Base-by-base conservation (phyloP, 1,140 invertebrate genomes). In the Formica selysi region DNA sequence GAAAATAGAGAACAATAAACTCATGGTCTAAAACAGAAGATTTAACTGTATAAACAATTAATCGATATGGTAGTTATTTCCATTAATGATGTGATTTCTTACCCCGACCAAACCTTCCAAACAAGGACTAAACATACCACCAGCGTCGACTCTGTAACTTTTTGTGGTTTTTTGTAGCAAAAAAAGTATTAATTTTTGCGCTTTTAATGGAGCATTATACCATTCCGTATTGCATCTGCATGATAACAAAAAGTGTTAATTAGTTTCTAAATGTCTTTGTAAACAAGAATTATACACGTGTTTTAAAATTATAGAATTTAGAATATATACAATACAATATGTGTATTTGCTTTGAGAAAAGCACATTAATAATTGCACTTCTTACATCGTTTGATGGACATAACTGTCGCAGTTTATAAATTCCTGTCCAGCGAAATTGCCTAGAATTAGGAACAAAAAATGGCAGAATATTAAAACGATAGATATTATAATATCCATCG, bases 151-250 rank as follows among this genome's bases (percentile, higher is more conserved):
- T 83, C 16, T 74, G 32, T 74, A 83, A 62, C 10, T 32, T 83
- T 62, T 83, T 7, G n/a, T 36, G 19, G 36, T 74, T 48, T 74
- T 83, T 11, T 61, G 57, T 3, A 74, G 41, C 11, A 83, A 36
- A 6, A 74, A 73, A 5, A 62, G 11, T 83, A 83, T 48, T 2
- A 74, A 74, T 32, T 74, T 74, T 64, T 83, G 67, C 19, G 26
- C 48, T n/a, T 71, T 71, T 62, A 83, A 38, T 4, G 80, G 70
- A 13, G 57, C 41, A 44, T 83, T 54, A 19, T 83, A 83, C 80
- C 80, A 83, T 62, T 22, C 19, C 0, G 80, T 74, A 36, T 62
- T 62, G 32, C 70, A 83, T 74, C 80, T 83, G 16, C 0, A 61
- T 44, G n/a, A 51, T 3, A 22, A 41, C 8, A 13, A 22, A 16